Conservation (phyloP, 2,113 vertebrate genomes). For the Fregetta grallaria region DNA sequence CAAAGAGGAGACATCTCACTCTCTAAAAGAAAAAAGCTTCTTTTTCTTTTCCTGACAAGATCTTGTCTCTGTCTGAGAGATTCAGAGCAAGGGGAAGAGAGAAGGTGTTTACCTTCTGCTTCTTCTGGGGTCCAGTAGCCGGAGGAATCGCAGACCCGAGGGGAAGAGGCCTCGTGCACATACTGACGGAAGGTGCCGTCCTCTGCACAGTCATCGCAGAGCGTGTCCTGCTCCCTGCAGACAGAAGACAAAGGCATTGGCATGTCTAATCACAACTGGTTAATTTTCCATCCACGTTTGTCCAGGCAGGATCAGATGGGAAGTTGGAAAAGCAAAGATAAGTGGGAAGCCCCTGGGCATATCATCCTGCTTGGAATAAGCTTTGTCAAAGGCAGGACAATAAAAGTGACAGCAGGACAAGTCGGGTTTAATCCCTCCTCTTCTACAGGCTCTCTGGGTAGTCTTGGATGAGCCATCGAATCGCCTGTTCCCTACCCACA, state of each 20-base stretch:
- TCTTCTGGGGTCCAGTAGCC: slow-evolving; percentile 98
- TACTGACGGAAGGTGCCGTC: slow-evolving; percentile 88
- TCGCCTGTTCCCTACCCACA: too few relatives aligned
- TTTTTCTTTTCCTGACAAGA: background rate
- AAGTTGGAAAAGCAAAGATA: background rate
- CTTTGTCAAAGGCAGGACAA: background rate
- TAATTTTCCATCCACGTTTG: rapidly evolving
- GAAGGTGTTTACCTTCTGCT: slow-evolving; percentile 83
- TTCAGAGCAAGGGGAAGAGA: background rate
- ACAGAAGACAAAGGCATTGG: background rate
- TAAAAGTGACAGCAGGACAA: rapidly evolving
- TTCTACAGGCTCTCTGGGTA: background rate
- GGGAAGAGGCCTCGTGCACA: slow-evolving; percentile 85
- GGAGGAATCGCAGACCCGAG: slow-evolving; percentile 89
- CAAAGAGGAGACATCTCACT: background rate
- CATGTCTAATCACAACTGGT: rapidly evolving
- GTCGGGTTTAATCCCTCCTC: background rate
- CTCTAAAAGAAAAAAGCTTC: background rate
- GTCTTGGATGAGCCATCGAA: background rate
- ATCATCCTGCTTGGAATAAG: background rate
- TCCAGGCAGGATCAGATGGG: background rate
- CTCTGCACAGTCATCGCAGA: slow-evolving; percentile 84
- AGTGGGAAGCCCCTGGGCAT: background rate
- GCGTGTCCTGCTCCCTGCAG: slow-evolving; percentile 67
- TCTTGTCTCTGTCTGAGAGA: background rate